These are phyloP conservation scores for Lasioglossum villosulum DNA, from an alignment of 2,888 invertebrate species.

Conservation along the genomic window DNA sequence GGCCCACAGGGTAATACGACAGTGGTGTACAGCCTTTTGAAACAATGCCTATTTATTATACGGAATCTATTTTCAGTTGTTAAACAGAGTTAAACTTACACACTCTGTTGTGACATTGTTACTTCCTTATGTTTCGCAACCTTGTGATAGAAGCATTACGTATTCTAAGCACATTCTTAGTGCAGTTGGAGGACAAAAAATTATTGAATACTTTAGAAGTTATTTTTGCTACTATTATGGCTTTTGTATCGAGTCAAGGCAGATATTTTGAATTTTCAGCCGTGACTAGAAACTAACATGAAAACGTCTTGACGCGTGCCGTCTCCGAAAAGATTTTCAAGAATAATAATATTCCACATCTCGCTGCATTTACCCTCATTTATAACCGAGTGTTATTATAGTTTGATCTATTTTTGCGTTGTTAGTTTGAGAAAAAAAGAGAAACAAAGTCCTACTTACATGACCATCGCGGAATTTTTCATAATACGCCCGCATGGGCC, in stretches of 20 bases:
- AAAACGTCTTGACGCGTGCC: background rate
- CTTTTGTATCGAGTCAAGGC: background rate
- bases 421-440: background rate
- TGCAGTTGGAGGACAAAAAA: background rate
- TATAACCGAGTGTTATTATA: background rate
- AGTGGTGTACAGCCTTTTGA: background rate
- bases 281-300: background rate
- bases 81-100: too few relatives aligned
- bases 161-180: too few relatives aligned
- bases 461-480: constrained; percentile 98
- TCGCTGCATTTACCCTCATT: background rate
- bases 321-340: background rate
- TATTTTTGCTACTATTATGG: background rate
- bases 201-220: background rate
- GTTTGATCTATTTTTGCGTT: background rate
- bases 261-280: background rate
- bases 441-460: constrained; percentile 89
- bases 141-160: too few relatives aligned
- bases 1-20: too few relatives aligned
- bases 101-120: too few relatives aligned
- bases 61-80: too few relatives aligned
- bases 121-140: too few relatives aligned
- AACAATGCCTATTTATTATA: background rate
- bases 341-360: background rate
- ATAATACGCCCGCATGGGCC: constrained; percentile 99